phyloP scores from a whole-genome alignment of 2,888 invertebrate genomes.

The Caenorhabditis macrosperma region DNA sequence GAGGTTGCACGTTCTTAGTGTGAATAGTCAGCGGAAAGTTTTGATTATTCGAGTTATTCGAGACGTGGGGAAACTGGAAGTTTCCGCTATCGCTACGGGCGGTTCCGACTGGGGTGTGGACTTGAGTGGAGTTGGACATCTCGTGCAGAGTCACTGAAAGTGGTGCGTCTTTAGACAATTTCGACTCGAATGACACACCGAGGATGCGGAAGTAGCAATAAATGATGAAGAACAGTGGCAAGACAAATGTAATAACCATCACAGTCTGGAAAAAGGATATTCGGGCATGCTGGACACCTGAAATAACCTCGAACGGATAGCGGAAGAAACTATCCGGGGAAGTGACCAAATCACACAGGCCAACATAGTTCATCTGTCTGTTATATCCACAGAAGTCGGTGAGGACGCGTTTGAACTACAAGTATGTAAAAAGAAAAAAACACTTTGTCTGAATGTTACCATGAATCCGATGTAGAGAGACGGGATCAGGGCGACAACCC shows the following conservation, averaged over 20 bases:
- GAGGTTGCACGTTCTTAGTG: constrained; percentile 67
- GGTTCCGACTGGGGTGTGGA: constrained; percentile 68
- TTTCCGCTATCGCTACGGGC: constrained; percentile 65
- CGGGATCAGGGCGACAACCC: constrained; percentile 75
- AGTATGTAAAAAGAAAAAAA: neutral
- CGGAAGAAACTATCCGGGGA: constrained; percentile 57
- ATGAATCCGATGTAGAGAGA: constrained; percentile 77
- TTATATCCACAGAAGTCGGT: constrained; percentile 77
- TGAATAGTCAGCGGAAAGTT: constrained; percentile 62
- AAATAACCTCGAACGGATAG: constrained; percentile 62
- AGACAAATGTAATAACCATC: constrained; percentile 76
- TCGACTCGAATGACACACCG: too few species aligned
- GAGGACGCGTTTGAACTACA: constrained; percentile 76
- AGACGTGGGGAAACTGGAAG: constrained; percentile 38
- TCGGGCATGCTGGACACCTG: neutral
- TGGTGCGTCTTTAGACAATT: neutral
- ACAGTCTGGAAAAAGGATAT: constrained; percentile 62
- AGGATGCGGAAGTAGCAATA: constrained; percentile 77
- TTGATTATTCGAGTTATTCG: constrained; percentile 32
- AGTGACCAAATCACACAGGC: constrained; percentile 75
- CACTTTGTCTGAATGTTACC: constrained; percentile 36
- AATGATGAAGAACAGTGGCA: constrained; percentile 77
- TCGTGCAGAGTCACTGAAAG: constrained; percentile 60
- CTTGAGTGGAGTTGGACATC: constrained; percentile 65
- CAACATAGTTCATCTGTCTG: constrained; percentile 65